Evolutionary conservation across 2,888 invertebrate species (phyloP).

Genomic region (Muschampia plurimacula): DNA sequence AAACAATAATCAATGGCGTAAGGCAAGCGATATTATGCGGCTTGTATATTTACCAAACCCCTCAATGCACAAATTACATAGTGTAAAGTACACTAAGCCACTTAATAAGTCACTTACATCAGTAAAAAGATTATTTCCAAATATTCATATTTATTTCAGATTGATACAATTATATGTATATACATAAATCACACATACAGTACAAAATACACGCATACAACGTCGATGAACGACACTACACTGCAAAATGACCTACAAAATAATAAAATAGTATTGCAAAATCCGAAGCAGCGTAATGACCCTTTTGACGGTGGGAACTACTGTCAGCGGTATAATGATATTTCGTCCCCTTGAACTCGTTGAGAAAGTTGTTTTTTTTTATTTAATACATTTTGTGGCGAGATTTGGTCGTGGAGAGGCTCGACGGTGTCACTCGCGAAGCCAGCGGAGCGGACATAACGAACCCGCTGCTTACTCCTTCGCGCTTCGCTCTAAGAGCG

Average conservation of each 20-base stretch:
- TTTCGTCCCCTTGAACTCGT: constrained; percentile 63
- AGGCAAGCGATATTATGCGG: too few relatives aligned
- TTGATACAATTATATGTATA: too few relatives aligned
- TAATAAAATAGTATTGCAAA: constrained; percentile 9
- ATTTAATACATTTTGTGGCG: constrained; percentile 70
- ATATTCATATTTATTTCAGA: too few relatives aligned
- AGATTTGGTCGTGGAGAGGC: constrained; percentile 71
- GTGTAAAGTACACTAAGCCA: too few relatives aligned
- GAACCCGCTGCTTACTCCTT: constrained; percentile 67
- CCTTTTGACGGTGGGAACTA: constrained; percentile 48
- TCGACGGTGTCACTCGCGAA: constrained; percentile 76
- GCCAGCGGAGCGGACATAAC: constrained; percentile 77
- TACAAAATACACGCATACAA: background rate
- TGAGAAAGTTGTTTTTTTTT: constrained; percentile 69
- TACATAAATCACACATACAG: too few relatives aligned
- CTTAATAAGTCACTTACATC: too few relatives aligned
- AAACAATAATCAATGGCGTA: too few relatives aligned
- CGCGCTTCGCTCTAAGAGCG: constrained; percentile 51
- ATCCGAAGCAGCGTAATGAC: constrained; percentile 28
- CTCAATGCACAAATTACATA: too few relatives aligned
- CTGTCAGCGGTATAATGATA: constrained; percentile 56
- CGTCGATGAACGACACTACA: background rate
- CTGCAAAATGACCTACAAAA: constrained; percentile 16
- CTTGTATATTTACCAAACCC: too few relatives aligned
- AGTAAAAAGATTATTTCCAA: too few relatives aligned